Evolutionary conservation across 2,797 vertebrate species (phyloP), one percentile per base, ranked within the genome.

Genomic region (Thunnus albacares): DNA sequence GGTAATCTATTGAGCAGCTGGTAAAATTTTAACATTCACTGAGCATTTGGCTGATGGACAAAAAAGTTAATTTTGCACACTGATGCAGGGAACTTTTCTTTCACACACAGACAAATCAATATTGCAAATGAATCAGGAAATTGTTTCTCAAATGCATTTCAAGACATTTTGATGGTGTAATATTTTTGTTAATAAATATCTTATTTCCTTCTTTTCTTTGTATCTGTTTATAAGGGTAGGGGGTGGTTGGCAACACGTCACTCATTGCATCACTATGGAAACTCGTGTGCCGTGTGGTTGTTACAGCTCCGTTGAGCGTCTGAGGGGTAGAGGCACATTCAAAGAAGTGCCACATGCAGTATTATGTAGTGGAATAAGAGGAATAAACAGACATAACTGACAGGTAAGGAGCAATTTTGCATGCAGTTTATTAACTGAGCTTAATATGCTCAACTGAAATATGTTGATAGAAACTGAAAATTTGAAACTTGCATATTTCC

Each of bases 231-330:
- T 22, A 17, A 33, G 13, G 2, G 8, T 17, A 6, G 18, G 35
- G 47, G 11, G 22, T 22, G 41, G 65, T 26, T 61, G 47, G 64
- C 26, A 22, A 26, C 56, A 35, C 6, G 30, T 69, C 77, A 80
- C 58, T 84, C 59, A 70, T 33, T 30, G n/a, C 47, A 43, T 77
- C 45, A 15, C 74, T 41, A 69, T 64, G 63, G 82, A 59, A 69
- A 80, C 74, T 24, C 28, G 17, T 41, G 6, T 76, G 62, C 35
- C 15, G 43, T 28, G 62, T 33, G 35, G 68, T 26, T 33, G 28
- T 60, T 28, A 6, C 66, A 53, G 24, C 66, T 45, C 8, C 22
- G 56, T 26, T 22, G 35, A 52, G 33, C 13, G 0, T 38, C 45
- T 71, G 45, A 38, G 14, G 26, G 10, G 13, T 10, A 70, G 41